Conservation (phyloP, 1,140 invertebrate species). For the Brachionus rotundiformis region DNA sequence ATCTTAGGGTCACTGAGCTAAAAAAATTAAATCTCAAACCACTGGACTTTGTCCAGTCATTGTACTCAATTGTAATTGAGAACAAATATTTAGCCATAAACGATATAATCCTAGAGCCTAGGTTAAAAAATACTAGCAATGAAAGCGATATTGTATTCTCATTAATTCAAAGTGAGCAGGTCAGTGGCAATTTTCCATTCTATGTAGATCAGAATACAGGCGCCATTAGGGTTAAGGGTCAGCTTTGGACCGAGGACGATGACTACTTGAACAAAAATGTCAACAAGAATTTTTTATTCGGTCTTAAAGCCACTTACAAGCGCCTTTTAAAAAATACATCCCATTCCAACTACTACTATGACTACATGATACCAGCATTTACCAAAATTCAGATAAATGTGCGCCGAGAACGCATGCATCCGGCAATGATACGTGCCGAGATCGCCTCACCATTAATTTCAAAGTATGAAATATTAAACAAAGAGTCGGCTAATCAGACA, state of each 20-base stretch:
- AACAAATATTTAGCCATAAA: neutral
- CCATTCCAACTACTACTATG: conserved; percentile 16
- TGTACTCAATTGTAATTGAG: conserved; percentile 32
- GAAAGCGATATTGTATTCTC: conserved; percentile 11
- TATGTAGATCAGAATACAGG: conserved; percentile 13
- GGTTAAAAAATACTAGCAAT: neutral
- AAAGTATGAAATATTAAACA: conserved; percentile 43
- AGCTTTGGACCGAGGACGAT: conserved; percentile 4
- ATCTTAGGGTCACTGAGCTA: neutral
- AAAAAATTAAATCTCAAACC: conserved; percentile 35
- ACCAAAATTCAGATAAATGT: conserved; percentile 21
- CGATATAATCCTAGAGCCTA: conserved; percentile 28
- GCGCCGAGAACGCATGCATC: neutral
- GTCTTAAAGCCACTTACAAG: conserved; percentile 41
- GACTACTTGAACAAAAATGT: conserved; percentile 21
- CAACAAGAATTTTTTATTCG: conserved; percentile 19
- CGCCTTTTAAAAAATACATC: neutral
- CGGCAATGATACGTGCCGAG: neutral
- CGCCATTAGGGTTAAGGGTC: neutral
- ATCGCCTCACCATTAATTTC: neutral
- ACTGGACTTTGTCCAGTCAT: conserved; percentile 6
- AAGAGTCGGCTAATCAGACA: conserved; percentile 37
- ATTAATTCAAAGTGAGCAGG: neutral
- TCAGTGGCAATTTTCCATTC: conserved; percentile 20
- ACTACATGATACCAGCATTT: conserved; percentile 51